These are phyloP conservation scores for Thalpophila matura DNA, from an alignment of 2,888 invertebrate genomes.

Conservation along the genomic window DNA sequence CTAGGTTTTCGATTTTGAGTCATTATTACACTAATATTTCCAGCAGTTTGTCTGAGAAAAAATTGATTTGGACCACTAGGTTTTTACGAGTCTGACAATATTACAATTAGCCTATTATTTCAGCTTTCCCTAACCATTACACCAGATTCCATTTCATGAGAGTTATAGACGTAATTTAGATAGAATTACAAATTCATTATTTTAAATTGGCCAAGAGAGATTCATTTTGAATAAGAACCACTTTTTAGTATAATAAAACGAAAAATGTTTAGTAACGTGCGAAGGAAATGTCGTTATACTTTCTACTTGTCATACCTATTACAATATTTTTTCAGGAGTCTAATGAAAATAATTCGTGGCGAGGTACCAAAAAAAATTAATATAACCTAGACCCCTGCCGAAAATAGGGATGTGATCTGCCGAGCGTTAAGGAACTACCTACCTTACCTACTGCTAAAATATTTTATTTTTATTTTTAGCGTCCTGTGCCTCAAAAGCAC, in stretches of 20 bases:
- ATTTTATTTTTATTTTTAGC: no score
- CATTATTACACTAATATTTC: neutral
- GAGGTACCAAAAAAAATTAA: no score
- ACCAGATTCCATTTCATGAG: conserved; percentile 15
- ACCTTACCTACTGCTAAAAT: no score
- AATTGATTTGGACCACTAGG: neutral
- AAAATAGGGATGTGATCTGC: no score
- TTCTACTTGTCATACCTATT: conserved; percentile 10
- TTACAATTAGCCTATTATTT: conserved; percentile 39
- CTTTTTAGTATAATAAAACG: conserved; percentile 4
- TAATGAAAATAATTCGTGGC: conserved; percentile 3
- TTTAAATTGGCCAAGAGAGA: conserved; percentile 12
- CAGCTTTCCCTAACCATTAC: conserved; percentile 38
- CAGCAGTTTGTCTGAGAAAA: neutral
- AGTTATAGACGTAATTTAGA: conserved; percentile 27
- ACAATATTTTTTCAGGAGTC: neutral
- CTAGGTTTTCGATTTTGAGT: neutral
- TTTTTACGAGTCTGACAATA: conserved; percentile 6
- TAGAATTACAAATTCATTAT: conserved; percentile 45
- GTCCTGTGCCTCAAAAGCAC: no score
- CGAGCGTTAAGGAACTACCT: no score
- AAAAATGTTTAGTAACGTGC: neutral
- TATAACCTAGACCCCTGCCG: no score
- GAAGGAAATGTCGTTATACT: conserved; percentile 5
- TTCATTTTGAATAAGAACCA: conserved; percentile 21